Evolutionary conservation across 1,140 invertebrate species (phyloP), one percentile per base, ranked within the genome.

Genomic region (Globodera rostochiensis): DNA sequence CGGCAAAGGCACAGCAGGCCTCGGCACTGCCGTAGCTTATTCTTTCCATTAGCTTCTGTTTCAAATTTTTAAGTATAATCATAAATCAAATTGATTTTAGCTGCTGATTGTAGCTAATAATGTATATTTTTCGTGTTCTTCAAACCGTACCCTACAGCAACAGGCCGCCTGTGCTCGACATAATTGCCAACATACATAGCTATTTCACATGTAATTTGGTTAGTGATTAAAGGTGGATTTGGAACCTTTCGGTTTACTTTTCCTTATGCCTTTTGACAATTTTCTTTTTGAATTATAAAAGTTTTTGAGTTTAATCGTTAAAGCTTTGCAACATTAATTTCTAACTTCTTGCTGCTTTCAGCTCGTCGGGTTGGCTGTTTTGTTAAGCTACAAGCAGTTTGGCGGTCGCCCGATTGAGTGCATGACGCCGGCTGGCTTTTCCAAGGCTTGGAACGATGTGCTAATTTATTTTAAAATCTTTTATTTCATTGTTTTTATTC

Each of bases 311-410:
- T 53, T 4, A 4, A 13, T 53, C 11, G 1, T 53, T 53, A 13
- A 53, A 53, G 50, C 50, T 53, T 1, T 53, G 50, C 50, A 53
- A 53, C 11, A 53, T 53, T 53, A 1, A 53, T 53, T 53, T 53
- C 50, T 53, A 53, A 53, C 11, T 53, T 53, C 4, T 9, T 9
- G 49, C 7, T 83, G 83, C 74, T 79, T 84, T 45, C 47, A 88
- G n/a, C 74, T 89, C 2, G 84, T 89, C 67, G 88, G 85, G 8
- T 57, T 90, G 5, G 87, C 88, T 13, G 80, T 89, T 70, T 66
- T 89, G 11, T 74, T 90, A 11, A 88, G 86, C 45, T 89, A 85
- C 80, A 90, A 89, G 76, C 87, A 90, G 76, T 89, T 89, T 76
- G 87, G 87, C 50, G 88, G 88, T 47, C 79, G 84, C 19, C 87